phyloP scores from a whole-genome alignment of 2,888 invertebrate species.

The Lasioglossum oenotherae region DNA sequence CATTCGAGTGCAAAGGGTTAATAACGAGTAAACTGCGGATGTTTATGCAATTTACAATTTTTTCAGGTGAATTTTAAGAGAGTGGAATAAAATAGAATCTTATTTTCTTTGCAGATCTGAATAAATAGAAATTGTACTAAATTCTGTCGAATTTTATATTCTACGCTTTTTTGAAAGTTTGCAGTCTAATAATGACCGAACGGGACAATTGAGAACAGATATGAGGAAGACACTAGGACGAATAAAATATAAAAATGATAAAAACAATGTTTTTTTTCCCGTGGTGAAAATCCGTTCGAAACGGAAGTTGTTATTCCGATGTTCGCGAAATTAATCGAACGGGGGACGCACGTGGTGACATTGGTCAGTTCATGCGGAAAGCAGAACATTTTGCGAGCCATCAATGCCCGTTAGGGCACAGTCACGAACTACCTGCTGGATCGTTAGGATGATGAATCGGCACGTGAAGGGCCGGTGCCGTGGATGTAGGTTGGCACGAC shows the following conservation, averaged over 20 bases:
- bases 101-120: no score
- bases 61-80: no score
- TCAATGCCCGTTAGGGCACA: constrained; percentile 38
- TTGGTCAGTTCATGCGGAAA: constrained; percentile 24
- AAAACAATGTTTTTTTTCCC: background rate
- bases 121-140: no score
- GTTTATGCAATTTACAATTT: no score
- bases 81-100: no score
- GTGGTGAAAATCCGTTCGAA: background rate
- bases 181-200: no score
- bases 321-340: background rate
- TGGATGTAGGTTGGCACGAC: constrained; percentile 35
- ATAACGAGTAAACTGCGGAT: no score
- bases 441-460: constrained; percentile 67
- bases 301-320: background rate
- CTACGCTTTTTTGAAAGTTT: no score
- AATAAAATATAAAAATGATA: background rate
- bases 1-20: no score
- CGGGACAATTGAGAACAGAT: background rate
- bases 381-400: constrained; percentile 34
- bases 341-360: background rate
- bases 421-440: constrained; percentile 52
- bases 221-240: no score
- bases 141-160: no score
- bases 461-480: constrained; percentile 49